Evolutionary conservation across 2,888 invertebrate species (phyloP), one percentile per base, ranked within the genome.

Genomic region (Oscheius sp.): DNA sequence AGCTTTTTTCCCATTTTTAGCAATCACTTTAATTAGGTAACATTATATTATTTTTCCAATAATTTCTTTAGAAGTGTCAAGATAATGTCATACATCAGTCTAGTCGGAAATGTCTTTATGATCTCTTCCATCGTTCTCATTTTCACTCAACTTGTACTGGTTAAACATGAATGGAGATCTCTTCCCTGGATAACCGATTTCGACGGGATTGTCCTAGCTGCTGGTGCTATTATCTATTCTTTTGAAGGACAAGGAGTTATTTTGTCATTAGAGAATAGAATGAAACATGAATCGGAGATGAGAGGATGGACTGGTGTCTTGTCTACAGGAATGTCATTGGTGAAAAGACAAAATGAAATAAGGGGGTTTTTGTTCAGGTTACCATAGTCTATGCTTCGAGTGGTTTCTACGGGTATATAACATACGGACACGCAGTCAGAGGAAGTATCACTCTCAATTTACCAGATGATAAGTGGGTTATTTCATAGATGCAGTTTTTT

Each of bases 231-330:
- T 61, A 56, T 84, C 33, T 84, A 84, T 68, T 77, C 84, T 2
- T 82, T 82, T 44, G 85, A 85, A 54, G 83, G 83, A 51, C 85
- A 84, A 56, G 84, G 85, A 9, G 82, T 85, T 81, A 84, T 95
- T n/a, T 88, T 97, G 71, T 96, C 96, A 0, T 87, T 97, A 79
- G 93, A 95, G 88, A 94, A 93, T 86, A 92, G 93, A 86, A 95
- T 96, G 95, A 91, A 91, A 85, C 91, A 91, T 2, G 94, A 94
- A 0, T 90, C 91, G 85, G 92, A 91, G 83, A 94, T 95, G 87
- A 91, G 92, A 9, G 94, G 94, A n/a, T 45, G 45, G 45, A 59
- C 57, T 2, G 67, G 67, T 32, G 67, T 67, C 4, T 28, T 67
- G 3, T 36, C 36, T 9, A 59, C 59, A 8, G 67, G 67, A 17